A percentile compares a stretch with the other conserved stretches of the same genome.
Conservation (phyloP, 2,797 vertebrate species). For the Cheirogaleus major region DNA sequence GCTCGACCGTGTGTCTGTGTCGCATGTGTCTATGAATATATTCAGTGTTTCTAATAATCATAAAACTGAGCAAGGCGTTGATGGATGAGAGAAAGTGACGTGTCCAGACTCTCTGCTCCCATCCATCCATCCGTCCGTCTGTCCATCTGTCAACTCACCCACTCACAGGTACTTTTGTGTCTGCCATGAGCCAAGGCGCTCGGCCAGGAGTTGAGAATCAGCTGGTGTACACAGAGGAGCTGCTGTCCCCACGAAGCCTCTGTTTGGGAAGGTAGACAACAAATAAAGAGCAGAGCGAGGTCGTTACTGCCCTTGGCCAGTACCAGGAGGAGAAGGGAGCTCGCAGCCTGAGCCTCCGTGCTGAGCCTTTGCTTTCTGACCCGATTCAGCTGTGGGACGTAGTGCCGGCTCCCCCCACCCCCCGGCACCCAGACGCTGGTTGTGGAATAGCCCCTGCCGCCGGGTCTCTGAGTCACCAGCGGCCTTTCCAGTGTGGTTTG, state of each 20-base stretch:
- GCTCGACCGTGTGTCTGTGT: background rate
- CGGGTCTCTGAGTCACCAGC: fast-evolving
- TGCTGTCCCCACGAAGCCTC: background rate
- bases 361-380: background rate
- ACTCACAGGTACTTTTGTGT: background rate
- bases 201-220: background rate
- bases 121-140: background rate
- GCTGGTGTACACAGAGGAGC: fast-evolving
- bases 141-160: background rate
- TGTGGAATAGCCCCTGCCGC: fast-evolving
- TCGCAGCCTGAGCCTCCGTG: fast-evolving
- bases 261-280: too few species aligned
- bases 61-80: background rate
- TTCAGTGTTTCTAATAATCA: background rate
- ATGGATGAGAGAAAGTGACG: background rate
- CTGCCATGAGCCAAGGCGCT: background rate
- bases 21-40: background rate
- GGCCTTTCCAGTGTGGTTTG: background rate
- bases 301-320: fast-evolving
- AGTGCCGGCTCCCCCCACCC: too few species aligned
- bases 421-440: fast-evolving
- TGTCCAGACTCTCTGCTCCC: background rate
- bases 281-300: background rate
- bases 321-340: background rate
- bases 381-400: fast-evolving